phyloP scores from a whole-genome alignment of 2,888 invertebrate genomes.

The Amaurobius ferox region DNA sequence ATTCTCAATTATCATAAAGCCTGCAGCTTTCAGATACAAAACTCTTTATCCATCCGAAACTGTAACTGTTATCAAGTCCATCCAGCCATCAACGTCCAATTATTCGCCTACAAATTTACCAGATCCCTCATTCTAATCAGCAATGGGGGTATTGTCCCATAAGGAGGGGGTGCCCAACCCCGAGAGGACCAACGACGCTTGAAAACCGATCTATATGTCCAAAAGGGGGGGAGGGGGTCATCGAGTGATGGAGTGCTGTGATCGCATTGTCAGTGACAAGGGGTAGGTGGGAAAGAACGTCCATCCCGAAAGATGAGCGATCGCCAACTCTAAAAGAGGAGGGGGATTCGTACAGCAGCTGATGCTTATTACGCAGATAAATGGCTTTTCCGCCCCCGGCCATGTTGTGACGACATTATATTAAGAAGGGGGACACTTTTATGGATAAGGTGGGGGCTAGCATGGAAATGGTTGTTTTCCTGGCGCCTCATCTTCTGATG shows the following conservation, averaged over 20 bases:
- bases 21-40: too few species aligned
- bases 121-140: neutral
- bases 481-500: constrained; percentile 1
- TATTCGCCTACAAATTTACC: neutral
- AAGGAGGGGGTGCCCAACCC: neutral
- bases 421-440: constrained; percentile 37
- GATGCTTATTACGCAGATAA: constrained; percentile 71
- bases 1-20: too few species aligned
- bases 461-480: constrained; percentile 11
- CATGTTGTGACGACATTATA: constrained; percentile 66
- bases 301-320: constrained; percentile 56
- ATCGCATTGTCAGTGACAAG: constrained; percentile 60
- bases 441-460: neutral
- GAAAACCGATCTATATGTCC: constrained; percentile 47
- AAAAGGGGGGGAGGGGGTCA: neutral
- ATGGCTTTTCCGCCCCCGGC: constrained; percentile 62
- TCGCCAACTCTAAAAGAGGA: constrained; percentile 12
- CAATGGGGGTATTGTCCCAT: neutral
- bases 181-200: constrained; percentile 29
- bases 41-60: too few species aligned
- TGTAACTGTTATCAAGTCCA: too few species aligned
- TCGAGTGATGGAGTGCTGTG: constrained; percentile 17
- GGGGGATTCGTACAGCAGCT: constrained; percentile 33
- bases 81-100: neutral
- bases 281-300: constrained; percentile 30